These are phyloP conservation scores for Gambusia holbrooki DNA, from an alignment of 2,113 vertebrate species.

Conservation along the genomic window DNA sequence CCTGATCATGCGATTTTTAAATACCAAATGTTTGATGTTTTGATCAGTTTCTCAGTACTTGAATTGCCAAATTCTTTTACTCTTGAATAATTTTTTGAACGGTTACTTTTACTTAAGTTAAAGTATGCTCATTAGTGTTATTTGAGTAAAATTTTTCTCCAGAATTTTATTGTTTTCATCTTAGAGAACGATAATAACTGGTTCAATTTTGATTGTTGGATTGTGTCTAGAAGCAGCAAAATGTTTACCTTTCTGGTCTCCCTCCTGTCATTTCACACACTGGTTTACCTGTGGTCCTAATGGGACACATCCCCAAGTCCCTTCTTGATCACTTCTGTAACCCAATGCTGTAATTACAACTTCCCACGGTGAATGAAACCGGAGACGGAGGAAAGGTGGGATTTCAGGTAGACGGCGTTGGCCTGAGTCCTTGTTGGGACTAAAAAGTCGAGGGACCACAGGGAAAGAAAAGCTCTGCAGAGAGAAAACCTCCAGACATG, in stretches of 20 bases:
- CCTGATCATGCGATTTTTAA: too few relatives aligned
- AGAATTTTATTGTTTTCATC: neutral
- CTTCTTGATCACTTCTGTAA: constrained; percentile 54
- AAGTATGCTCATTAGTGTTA: too few relatives aligned
- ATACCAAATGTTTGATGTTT: too few relatives aligned
- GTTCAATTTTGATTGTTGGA: neutral
- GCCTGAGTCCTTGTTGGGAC: constrained; percentile 50
- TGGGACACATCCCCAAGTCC: constrained; percentile 14
- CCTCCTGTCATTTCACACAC: constrained; percentile 11
- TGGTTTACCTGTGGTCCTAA: constrained; percentile 14
- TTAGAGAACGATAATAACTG: neutral
- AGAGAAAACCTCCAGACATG: neutral
- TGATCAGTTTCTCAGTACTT: too few relatives aligned
- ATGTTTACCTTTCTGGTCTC: neutral
- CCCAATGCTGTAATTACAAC: constrained; percentile 72
- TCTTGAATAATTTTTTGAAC: too few relatives aligned
- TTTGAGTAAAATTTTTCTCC: too few relatives aligned
- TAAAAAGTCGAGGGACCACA: constrained; percentile 14
- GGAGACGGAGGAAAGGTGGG: constrained; percentile 52
- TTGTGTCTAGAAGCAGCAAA: neutral
- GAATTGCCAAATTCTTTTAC: too few relatives aligned
- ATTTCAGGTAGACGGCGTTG: constrained; percentile 51
- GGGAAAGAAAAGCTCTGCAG: constrained; percentile 18
- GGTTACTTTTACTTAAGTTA: too few relatives aligned
- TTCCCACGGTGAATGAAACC: constrained; percentile 72